Evolutionary conservation across 2,888 invertebrate species (phyloP).

Genomic region (Tigriopus californicus): DNA sequence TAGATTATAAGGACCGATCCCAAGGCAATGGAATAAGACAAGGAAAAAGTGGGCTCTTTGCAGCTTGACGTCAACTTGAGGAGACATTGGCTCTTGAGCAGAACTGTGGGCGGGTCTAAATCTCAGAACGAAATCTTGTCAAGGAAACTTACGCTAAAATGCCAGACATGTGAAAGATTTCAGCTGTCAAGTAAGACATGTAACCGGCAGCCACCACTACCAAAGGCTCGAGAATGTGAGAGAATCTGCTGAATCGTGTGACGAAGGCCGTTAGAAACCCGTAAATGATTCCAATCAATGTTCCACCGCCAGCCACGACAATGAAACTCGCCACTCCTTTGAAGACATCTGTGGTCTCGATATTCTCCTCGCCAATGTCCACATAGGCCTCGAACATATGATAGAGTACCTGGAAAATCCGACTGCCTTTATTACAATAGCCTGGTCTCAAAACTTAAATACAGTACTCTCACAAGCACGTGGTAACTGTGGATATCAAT

Average conservation of each 20-base stretch:
- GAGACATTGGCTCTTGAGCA: no score
- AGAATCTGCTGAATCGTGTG: constrained; percentile 80
- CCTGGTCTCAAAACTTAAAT: no score
- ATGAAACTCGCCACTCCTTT: constrained; percentile 76
- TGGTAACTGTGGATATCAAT: no score
- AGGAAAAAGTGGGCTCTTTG: no score
- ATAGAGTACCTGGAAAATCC: constrained; percentile 52
- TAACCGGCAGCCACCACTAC: constrained; percentile 97
- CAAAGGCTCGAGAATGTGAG: constrained; percentile 89
- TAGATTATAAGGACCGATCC: no score
- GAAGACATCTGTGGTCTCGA: constrained; percentile 57
- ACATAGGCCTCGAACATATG: constrained; percentile 90
- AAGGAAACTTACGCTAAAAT: constrained; percentile 75
- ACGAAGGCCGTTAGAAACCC: constrained; percentile 83
- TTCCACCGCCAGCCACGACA: constrained; percentile 78
- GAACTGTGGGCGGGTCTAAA: no score
- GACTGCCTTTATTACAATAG: no score
- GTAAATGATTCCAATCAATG: constrained; percentile 77
- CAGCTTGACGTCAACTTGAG: no score
- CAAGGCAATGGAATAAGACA: no score
- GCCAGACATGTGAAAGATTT: constrained; percentile 95
- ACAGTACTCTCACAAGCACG: no score
- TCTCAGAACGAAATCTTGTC: background rate
- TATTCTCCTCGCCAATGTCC: constrained; percentile 61
- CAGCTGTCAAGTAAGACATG: constrained; percentile 85